Evolutionary conservation across 2,888 invertebrate species (phyloP), one percentile per base, ranked within the genome.

Genomic region (Lomographa bimaculata): DNA sequence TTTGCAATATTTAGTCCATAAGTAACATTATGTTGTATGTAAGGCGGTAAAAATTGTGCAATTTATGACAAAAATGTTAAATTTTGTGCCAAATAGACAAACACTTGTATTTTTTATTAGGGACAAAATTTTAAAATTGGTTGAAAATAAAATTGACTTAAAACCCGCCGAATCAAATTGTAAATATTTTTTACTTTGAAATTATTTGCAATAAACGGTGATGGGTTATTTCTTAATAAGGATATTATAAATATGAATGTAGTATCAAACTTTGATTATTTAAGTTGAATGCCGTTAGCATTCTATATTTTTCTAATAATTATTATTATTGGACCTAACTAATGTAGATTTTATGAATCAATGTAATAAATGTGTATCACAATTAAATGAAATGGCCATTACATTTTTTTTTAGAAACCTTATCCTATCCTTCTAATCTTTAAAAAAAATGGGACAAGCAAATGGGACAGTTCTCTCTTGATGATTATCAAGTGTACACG

Each of bases 1-100:
- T 37, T 56, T 50, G 46, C 57, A 58, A 58, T 51, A 48, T 57
- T 57, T 56, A 47, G 35, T 50, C 33, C 42, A 36, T 43, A 36
- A 9, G 26, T 46, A 33, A 21, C n/a, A n/a, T 28, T 18, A 27
- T 33, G 35, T 9, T 24, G 28, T 36, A 24, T 30, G 3, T 27
- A n/a, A 28, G 53, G 50, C 51, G 50, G 52, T 30, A 21, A 40
- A 42, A 51, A 42, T 46, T 24, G 45, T 46, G 38, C 28, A 39
- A 45, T 39, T 27, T 20, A 23, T 17, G 45, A 59, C 50, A 52
- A 36, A 54, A 48, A 41, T 46, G 45, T 50, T 34, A 58, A 64
- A 84, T 86, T 85, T 86, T 87, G 89, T 89, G 82, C 85, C 86
- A 84, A 87, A 89, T 87, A 87, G 87, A 89, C 71, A 34, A 56